Base-by-base conservation (phyloP, 2,888 invertebrate genomes). In the Miltochrista miniata region DNA sequence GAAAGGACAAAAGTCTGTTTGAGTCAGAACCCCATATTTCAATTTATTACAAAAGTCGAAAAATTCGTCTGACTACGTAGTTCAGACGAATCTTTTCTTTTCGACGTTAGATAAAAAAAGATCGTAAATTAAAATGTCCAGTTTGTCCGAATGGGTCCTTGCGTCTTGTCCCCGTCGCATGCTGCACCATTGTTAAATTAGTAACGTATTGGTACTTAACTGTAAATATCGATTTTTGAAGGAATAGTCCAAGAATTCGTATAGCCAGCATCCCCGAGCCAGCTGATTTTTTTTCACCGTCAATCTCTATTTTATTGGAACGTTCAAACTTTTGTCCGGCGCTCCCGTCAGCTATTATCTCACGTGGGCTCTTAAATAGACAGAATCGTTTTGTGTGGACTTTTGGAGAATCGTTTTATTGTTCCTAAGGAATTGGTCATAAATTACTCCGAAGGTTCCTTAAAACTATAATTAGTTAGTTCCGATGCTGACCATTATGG, bases 81-180 rank as follows among this genome's bases (percentile, higher is more conserved):
- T n/a, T n/a, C n/a, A 24, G 18, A 24, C 18, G 18, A 24, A 24
- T 24, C 18, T 24, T 24, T 24, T 24, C 5, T 24, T 24, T 24
- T 24, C 18, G 3, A 74, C 76, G 77, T 74, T 77, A 69, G 72
- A 80, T 79, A 82, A 87, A 88, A 50, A 87, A 88, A 87, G 71
- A 76, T 80, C 90, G 89, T 91, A 91, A 91, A 90, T 90, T 90
- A 89, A 87, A 89, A 90, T 78, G 89, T 87, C 85, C 83, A 81
- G 81, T 82, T 79, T 73, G 75, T 73, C 72, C 68, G 72, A 62
- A 73, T 74, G 73, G 72, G 72, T 74, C 73, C 72, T 72, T 66
- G 59, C 56, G 52, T 62, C 59, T 72, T 69, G 75, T 85, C 84
- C 82, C 83, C 60, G 72, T 84, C 83, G 70, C 81, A 77, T 85